phyloP scores from a whole-genome alignment of 2,888 invertebrate species.

The Lamellibrachia satsuma region DNA sequence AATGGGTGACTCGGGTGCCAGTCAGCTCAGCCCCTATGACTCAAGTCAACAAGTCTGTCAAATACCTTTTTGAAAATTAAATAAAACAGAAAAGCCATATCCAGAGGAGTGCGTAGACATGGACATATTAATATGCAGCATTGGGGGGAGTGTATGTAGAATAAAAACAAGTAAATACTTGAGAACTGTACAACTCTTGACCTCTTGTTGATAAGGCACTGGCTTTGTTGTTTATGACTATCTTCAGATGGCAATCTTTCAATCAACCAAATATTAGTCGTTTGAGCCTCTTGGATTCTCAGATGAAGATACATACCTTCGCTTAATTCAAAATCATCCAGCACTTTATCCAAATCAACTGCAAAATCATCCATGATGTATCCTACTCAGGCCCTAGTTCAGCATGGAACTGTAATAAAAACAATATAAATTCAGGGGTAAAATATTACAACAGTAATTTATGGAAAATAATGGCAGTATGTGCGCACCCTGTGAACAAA shows the following conservation, averaged over 20 bases:
- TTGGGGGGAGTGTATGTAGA: background rate
- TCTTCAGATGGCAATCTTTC: background rate
- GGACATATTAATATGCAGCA: background rate
- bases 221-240: background rate
- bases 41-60: no score
- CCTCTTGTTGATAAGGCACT: background rate
- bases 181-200: background rate
- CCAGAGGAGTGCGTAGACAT: background rate
- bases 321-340: slow-evolving; percentile 84
- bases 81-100: background rate
- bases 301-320: slow-evolving; percentile 68
- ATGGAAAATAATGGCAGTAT: background rate
- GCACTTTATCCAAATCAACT: slow-evolving; percentile 83
- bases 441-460: background rate
- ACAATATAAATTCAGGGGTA: background rate
- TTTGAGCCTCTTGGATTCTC: background rate
- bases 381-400: background rate
- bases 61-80: background rate
- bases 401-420: background rate
- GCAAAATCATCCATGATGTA: slow-evolving; percentile 71
- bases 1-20: no score
- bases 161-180: background rate
- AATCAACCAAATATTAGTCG: background rate
- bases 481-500: background rate
- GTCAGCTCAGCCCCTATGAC: no score